Evolutionary conservation across 2,888 invertebrate species (phyloP), one percentile per base, ranked within the genome.

Genomic region (Himalopsyche tibetana): DNA sequence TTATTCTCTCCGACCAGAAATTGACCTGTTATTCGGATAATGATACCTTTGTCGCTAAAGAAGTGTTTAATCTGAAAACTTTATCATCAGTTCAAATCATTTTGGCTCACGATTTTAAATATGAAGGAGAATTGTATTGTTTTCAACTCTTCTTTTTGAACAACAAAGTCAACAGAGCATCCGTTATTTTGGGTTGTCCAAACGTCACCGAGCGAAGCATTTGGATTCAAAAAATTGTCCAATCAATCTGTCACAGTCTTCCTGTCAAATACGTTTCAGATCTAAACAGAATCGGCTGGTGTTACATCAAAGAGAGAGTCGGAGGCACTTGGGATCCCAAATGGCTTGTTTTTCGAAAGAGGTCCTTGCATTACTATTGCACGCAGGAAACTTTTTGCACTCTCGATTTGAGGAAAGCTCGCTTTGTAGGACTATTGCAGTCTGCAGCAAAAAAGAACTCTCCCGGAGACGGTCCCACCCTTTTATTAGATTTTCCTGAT

Each of bases 221-320:
- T 89, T 97, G 97, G 97, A 96, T 96, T 91, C 97, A 97, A 90
- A 96, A 95, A 90, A 93, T 97, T 38, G 93, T 96, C 0, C 96
- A 97, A 90, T 95, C 95, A 89, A 91, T 96, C 36, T 96, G 96
- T 0, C 93, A 93, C 45, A 93, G 94, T n/a, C 95, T 96, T 90
- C 95, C 96, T 1, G 91, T 94, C 0, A 95, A 95, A 89, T 94
- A 96, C 87, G 95, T 95, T 0, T 93, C 95, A 2, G 96, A 96
- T 90, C 96, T 95, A 89, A 95, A 95, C 19, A 92, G 96, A 90
- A 95, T 95, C 89, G 97, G 97, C 40, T 97, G 97, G 97, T 96
- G 96, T 89, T 97, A 96, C 90, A 92, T 90, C 85, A 90, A 96
- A 96, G 96, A 94, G 90, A 95, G 95, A 15, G 94, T 96, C 55